Conservation (phyloP, 2,888 invertebrate genomes). For the Oligia fasciuncula region DNA sequence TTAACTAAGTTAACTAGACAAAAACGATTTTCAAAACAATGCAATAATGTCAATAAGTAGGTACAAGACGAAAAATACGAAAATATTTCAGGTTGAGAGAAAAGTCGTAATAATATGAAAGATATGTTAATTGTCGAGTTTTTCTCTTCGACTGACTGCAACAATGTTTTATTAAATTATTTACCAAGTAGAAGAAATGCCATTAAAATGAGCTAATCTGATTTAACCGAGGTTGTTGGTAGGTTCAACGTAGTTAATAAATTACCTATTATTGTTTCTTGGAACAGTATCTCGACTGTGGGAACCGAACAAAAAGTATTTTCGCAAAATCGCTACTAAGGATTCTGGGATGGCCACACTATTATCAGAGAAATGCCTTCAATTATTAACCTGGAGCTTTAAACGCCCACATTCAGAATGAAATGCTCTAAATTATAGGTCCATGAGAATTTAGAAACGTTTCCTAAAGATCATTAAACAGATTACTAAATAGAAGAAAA, state of each 20-base stretch:
- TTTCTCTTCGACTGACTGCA: conserved; percentile 9
- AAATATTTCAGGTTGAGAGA: neutral
- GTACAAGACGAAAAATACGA: neutral
- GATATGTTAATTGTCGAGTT: neutral
- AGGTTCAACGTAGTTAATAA: conserved; percentile 42
- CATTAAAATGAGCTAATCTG: conserved; percentile 36
- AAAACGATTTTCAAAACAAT: neutral
- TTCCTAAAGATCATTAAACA: conserved; percentile 8
- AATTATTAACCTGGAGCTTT: conserved; percentile 31
- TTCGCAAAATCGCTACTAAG: conserved; percentile 61
- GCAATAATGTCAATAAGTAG: neutral
- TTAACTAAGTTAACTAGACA: neutral
- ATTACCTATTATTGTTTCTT: conserved; percentile 60
- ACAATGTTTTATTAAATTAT: conserved; percentile 34
- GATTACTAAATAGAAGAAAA: neutral
- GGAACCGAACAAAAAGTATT: conserved; percentile 61
- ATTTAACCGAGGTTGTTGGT: conserved; percentile 26
- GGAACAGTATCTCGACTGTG: conserved; percentile 65
- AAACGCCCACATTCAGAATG: conserved; percentile 27
- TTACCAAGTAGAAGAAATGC: conserved; percentile 28
- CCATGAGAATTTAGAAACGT: conserved; percentile 22
- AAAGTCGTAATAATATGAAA: conserved; percentile 1
- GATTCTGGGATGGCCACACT: conserved; percentile 32
- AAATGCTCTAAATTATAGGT: conserved; percentile 46
- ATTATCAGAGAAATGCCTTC: conserved; percentile 45